These are phyloP conservation scores for Stichodactyla mertensii DNA, from an alignment of 64 coral and sea anemone genomes.

Conservation along the genomic window DNA sequence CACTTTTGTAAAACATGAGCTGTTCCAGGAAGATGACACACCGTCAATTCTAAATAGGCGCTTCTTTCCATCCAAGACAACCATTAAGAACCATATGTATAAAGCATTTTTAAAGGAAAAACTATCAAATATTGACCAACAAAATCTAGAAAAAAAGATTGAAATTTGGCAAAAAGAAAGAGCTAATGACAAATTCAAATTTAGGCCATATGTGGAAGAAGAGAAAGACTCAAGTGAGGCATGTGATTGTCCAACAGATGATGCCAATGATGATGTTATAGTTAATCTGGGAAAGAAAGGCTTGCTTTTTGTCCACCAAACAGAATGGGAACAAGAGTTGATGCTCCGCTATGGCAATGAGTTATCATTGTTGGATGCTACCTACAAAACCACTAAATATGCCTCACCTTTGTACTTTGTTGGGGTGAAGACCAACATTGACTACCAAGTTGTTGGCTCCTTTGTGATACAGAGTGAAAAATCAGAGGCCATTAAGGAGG, in stretches of 20 bases:
- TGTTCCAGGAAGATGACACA: background rate
- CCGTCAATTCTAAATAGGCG: constrained; percentile 26
- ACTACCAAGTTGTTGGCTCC: constrained; percentile 50
- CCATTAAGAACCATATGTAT: constrained; percentile 20
- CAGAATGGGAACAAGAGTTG: constrained; percentile 27
- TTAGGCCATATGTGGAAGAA: constrained; percentile 16
- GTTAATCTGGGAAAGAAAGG: background rate
- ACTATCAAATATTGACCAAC: constrained; percentile 33
- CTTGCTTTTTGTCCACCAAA: constrained; percentile 35
- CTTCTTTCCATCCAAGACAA: constrained; percentile 10
- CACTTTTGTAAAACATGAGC: constrained; percentile 9
- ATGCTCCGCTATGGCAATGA: constrained; percentile 43
- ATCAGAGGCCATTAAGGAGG: constrained; percentile 35
- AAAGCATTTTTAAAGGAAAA: constrained; percentile 1
- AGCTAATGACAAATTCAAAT: background rate
- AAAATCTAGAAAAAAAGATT: constrained; percentile 39
- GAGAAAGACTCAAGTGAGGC: background rate
- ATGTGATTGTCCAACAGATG: background rate
- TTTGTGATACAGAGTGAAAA: constrained; percentile 47
- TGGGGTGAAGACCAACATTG: constrained; percentile 50
- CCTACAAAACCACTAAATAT: constrained; percentile 52
- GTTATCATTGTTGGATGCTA: constrained; percentile 40
- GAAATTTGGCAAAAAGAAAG: constrained; percentile 12
- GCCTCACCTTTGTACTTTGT: constrained; percentile 52
- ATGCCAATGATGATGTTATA: constrained; percentile 1